Evolutionary conservation across 2,797 vertebrate genomes (phyloP), one percentile per base, ranked within the genome.

Genomic region (Denticeps clupeoides): DNA sequence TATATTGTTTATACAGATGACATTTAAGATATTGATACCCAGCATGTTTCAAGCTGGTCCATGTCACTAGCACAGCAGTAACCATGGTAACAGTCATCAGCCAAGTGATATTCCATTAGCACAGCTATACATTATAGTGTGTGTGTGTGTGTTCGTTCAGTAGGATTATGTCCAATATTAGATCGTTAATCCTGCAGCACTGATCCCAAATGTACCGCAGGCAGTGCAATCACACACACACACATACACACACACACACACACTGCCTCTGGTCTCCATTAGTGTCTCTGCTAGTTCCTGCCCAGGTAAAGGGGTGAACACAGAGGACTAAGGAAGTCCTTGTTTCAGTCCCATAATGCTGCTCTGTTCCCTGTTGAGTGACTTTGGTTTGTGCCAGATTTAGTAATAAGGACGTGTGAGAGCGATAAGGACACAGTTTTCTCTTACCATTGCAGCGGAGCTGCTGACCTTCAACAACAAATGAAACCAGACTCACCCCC

Each of bases 81-180:
- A n/a, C n/a, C n/a, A n/a, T n/a, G n/a, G n/a, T n/a, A n/a, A n/a
- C n/a, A 18, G 3, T 42, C 15, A 16, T 19, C 49, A 51, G 35
- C 51, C 51, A 51, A 22, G 29, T 43, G 29, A 35, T 51, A 13
- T 22, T 26, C 43, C 43, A 51, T 26, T 26, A 22, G 49, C 23
- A 43, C 41, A 43, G 51, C 60, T 49, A 47, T 51, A 26, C 26
- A 59, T 58, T 51, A 53, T 27, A 32, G 24, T 49, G 53, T 49
- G 64, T 60, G 18, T 48, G 51, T 58, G 44, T 55, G 41, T 53
- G 52, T 19, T 18, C 38, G 13, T 21, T 27, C 26, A 27, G 58
- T 28, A 58, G 66, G 74, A 79, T 81, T 75, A 75, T 64, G 53
- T 68, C 68, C 71, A 68, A 55, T 67, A 70, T 76, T 77, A 79